phyloP scores from a whole-genome alignment of 2,797 vertebrate species.

The Hapalemur alaotrensis region DNA sequence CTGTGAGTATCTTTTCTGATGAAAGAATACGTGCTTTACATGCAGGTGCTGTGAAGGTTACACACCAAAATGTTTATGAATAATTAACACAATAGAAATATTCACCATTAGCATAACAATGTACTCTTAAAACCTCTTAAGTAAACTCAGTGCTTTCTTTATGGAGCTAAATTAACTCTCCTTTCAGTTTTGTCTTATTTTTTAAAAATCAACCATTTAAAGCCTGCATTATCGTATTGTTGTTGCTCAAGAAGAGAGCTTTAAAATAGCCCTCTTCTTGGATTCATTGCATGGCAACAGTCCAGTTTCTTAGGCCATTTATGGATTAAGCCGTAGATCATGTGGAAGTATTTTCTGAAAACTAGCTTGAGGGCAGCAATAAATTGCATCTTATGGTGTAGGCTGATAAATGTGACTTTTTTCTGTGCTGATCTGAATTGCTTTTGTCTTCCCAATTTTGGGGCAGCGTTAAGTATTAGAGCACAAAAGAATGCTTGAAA shows the following conservation, averaged over 20 bases:
- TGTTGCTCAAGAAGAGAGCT: not conserved
- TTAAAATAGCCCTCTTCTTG: conserved; percentile 9
- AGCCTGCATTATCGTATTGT: not conserved
- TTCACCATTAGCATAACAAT: not conserved
- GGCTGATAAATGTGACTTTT: not conserved
- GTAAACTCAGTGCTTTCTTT: not conserved
- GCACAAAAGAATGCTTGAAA: conserved; percentile 6
- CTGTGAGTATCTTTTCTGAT: not conserved
- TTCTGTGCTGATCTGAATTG: conserved; percentile 15
- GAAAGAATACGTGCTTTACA: not conserved
- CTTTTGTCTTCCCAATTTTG: conserved; percentile 12
- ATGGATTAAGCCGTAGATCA: not conserved
- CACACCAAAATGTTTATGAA: not conserved
- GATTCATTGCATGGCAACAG: not conserved
- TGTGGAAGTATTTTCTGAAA: conserved; percentile 45
- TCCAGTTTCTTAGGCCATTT: conserved; percentile 16
- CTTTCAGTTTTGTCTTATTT: not conserved
- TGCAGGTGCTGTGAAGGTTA: not conserved
- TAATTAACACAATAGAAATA: not conserved
- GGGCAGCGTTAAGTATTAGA: not conserved
- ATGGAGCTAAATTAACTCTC: not conserved
- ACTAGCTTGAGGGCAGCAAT: not conserved
- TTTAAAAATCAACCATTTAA: not conserved
- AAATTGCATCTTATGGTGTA: conserved; percentile 10
- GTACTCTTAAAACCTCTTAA: not conserved